A percentile compares a stretch with the other conserved stretches of the same genome.
Evolutionary conservation across 2,888 invertebrate genomes (phyloP).

Genomic region (Troilus luridus): DNA sequence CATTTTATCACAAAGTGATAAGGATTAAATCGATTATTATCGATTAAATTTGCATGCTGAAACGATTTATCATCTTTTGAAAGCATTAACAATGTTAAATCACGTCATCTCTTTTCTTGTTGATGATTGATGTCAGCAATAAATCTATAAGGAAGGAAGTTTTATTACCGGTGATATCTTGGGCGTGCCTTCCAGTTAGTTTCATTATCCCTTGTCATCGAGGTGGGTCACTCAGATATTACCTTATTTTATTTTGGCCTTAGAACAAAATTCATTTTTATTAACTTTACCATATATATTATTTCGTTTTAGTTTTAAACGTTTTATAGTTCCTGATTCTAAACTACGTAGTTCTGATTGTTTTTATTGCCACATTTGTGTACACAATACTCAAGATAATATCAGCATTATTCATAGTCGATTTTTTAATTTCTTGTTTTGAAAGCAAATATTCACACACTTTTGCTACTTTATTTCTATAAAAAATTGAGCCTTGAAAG

Average conservation of each 20-base stretch:
- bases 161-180: conserved; percentile 15
- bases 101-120: background rate
- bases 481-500: background rate
- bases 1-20: background rate
- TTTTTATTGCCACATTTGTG: background rate
- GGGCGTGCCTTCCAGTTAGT: conserved; percentile 15
- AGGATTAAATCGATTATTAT: background rate
- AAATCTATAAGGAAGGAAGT: background rate
- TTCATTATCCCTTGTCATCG: background rate
- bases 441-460: background rate
- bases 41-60: background rate
- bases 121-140: background rate
- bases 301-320: background rate
- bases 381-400: background rate
- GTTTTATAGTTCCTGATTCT: background rate
- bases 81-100: background rate
- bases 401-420: background rate
- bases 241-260: background rate
- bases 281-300: background rate
- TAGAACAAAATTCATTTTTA: background rate
- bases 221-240: background rate
- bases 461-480: background rate
- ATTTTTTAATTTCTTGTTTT: background rate
- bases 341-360: background rate
- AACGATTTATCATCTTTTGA: background rate